A percentile compares a stretch with the other conserved stretches of the same genome.
phyloP scores from a whole-genome alignment of 2,113 vertebrate genomes.

The Mesitornis unicolor region DNA sequence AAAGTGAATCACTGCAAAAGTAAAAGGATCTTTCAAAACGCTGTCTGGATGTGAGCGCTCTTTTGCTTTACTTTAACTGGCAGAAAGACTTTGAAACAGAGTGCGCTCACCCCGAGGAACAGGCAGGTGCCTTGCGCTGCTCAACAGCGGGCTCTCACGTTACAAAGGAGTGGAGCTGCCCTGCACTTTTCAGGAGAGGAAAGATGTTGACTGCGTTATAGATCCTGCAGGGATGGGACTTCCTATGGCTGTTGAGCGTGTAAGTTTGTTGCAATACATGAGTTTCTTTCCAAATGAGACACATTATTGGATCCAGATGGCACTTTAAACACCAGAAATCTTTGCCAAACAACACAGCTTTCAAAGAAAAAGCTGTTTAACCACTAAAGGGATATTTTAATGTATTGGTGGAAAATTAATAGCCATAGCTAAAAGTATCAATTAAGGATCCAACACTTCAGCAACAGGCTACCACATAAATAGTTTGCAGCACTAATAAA shows the following conservation, averaged over 20 bases:
- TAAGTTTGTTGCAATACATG: background rate
- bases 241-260: background rate
- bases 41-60: background rate
- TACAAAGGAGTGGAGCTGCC: background rate
- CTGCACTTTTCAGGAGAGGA: background rate
- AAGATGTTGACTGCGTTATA: background rate
- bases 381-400: background rate
- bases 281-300: background rate
- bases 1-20: background rate
- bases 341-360: background rate
- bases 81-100: background rate
- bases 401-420: background rate
- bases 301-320: slow-evolving; percentile 43
- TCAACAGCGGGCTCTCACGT: slow-evolving; percentile 18
- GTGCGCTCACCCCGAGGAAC: background rate
- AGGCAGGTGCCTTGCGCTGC: slow-evolving; percentile 14
- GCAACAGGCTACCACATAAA: background rate
- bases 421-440: background rate
- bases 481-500: background rate
- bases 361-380: slow-evolving; percentile 1
- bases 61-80: background rate
- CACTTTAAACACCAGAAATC: slow-evolving; percentile 1
- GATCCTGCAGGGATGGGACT: slow-evolving; percentile 49
- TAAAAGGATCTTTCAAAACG: background rate
- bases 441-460: background rate